Base-by-base conservation (phyloP, 2,113 vertebrate genomes). In the Sturnira hondurensis region DNA sequence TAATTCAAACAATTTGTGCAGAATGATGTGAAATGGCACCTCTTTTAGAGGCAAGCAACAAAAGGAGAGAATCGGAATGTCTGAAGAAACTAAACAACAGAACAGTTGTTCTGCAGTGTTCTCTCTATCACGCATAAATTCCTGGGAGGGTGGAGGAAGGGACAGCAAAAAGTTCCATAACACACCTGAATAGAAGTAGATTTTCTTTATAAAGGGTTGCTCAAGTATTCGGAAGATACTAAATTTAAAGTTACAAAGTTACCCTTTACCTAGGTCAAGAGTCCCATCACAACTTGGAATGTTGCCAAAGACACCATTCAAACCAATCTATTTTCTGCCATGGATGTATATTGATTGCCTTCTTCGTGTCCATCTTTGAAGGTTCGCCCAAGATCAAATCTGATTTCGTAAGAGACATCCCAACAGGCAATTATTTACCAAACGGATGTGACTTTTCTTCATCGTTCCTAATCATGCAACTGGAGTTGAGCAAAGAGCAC, bases 1-100 rank as follows among this genome's bases (percentile, higher is more conserved):
- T 99, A 99, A 99, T 99, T 99, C 98, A 98, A 99, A 99, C 98
- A 99, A 99, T 98, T 99, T 98, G 98, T 97, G 98, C 98, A 98
- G 98, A 99, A 99, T 99, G 98, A 99, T 97, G 98, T 98, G 98
- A 99, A 99, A 99, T 98, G 96, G 98, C 99, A 98, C 98, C 98
- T 98, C 98, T 98, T 98, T 98, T 97, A 97, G 96, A 96, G 95
- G 98, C 96, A 74, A 96, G 97, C 95, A 98, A 99, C 98, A 99
- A 99, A 99, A 98, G 98, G 96, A 98, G 96, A 95, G 98, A 98
- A 97, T 97, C 96, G 81, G 98, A 97, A 97, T 92, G 96, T 96
- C 98, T 97, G 94, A 97, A 97, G 93, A 96, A 98, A 98, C 85
- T 97, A 97, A 98, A 98, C 97, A 98, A 98, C 98, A 97, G 97